Base-by-base conservation (phyloP, 2,797 vertebrate species). In the Leptodon cayanensis region DNA sequence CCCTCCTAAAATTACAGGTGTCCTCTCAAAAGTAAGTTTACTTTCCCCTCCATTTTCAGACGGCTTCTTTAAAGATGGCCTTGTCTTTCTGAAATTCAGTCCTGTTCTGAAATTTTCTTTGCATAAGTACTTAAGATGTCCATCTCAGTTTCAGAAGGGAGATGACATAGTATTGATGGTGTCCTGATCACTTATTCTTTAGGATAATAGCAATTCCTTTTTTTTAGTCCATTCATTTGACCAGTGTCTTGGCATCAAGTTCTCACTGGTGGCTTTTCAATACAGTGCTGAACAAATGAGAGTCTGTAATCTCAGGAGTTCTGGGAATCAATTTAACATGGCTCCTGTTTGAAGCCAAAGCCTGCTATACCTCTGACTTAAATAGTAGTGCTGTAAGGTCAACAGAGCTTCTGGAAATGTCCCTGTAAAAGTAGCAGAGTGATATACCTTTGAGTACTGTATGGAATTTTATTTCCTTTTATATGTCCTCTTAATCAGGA, bases 391-490 rank as follows among this genome's bases (percentile, higher is more conserved):
- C 35, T 71, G 2, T 42, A 47, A 71, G 40, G 65, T 85, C 61
- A 61, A 5, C 44, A 61, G 59, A 80, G 49, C 63, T 91, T 71
- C 81, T 96, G 61, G 33, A 77, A 89, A 74, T 14, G 24, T 66
- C 70, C 47, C 39, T 63, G 7, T 76, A 37, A 28, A 71, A 71
- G 62, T 39, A 76, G 39, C 3, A 17, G 54, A 63, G n/a, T 61
- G 40, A 67, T 69, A 33, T 1, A 28, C 7, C 37, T 89, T 50
- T 63, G 59, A 82, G 40, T 87, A 46, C 59, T 61, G 28, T 33
- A 16, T 49, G 26, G 87, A 69, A 31, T 83, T 96, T 92, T 80
- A 85, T 92, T 74, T 89, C 67, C 16, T 87, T 96, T 95, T 73
- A 35, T 67, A 29, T 52, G 21, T 87, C 31, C 52, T 70, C 24